Base-by-base conservation (phyloP, 2,797 vertebrate genomes). In the Lepidocolaptes lacrymiger region DNA sequence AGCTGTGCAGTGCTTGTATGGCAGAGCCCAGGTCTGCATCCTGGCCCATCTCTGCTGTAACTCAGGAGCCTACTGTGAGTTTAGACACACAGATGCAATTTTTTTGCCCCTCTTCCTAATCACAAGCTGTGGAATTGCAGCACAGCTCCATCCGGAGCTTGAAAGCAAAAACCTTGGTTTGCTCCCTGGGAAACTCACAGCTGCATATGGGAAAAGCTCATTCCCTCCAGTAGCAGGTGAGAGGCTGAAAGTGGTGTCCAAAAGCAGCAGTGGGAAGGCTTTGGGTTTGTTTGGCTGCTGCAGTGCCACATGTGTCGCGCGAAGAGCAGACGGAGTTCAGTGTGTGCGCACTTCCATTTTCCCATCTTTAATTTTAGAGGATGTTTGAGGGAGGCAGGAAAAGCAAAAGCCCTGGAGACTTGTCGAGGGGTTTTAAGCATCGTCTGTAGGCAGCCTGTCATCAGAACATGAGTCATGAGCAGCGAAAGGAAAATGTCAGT, bases 351-450 rank as follows among this genome's bases (percentile, higher is more conserved):
- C 64, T 96, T 93, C 89, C 94, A 95, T 94, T 90, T 91, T 72
- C 88, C 92, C 56, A 83, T 86, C 88, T 94, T 95, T 97, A 96
- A 97, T 93, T 96, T 97, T 97, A 96, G 95, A 97, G 95, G 89
- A 90, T 96, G 91, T 85, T 95, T 92, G 91, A 96, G 95, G 95
- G 96, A 95, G 93, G 91, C 84, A 97, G 95, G 93, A 95, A 95
- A 95, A 97, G 94, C 91, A 87, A 96, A 97, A 97, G 86, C 95
- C 95, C 92, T 96, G 89, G 97, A 96, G 96, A 97, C 94, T 96
- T 88, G 93, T 96, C 84, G 85, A 92, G 92, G 77, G 95, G 93
- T 95, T 97, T 97, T 96, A 96, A 97, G 95, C 92, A 91, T 96
- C 91, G 52, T 96, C 94, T 97, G 94, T 94, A 85, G 96, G 93